phyloP scores from a whole-genome alignment of 64 coral and sea anemone genomes.

The Hydrozoanthus tunicans region DNA sequence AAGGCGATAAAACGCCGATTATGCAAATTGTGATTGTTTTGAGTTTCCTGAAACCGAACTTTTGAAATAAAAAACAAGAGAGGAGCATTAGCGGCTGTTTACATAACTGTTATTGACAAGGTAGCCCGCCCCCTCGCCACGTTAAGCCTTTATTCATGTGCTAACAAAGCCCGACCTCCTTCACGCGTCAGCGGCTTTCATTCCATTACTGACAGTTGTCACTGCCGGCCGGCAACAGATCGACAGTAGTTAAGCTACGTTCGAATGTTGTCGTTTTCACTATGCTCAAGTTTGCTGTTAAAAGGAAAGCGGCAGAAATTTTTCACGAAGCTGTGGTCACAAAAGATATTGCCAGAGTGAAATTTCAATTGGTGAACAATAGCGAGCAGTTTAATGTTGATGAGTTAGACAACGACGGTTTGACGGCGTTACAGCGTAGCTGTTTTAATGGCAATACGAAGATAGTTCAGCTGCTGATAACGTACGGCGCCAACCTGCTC shows the following conservation, averaged over 20 bases:
- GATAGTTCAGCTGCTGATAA: constrained; percentile 82
- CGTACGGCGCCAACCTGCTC: constrained; percentile 74
- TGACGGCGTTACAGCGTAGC: constrained; percentile 83
- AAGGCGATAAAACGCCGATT: constrained; percentile 39
- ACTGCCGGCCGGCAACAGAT: background rate
- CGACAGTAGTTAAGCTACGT: background rate
- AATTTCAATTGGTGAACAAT: constrained; percentile 76
- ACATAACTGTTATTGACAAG: constrained; percentile 31
- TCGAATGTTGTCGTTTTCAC: background rate
- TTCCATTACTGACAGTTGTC: background rate
- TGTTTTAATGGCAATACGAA: constrained; percentile 87
- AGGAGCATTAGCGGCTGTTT: constrained; percentile 9
- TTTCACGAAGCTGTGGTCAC: constrained; percentile 76
- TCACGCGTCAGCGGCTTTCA: background rate
- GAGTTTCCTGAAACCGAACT: constrained; percentile 2
- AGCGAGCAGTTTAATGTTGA: constrained; percentile 81
- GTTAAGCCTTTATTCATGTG: constrained; percentile 16
- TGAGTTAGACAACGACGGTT: constrained; percentile 81
- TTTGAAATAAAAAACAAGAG: background rate
- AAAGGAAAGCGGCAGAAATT: constrained; percentile 68
- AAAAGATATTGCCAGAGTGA: constrained; percentile 68
- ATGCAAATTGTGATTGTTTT: constrained; percentile 53
- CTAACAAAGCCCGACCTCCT: background rate
- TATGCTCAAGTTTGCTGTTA: constrained; percentile 90
- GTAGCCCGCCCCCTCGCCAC: constrained; percentile 9